phyloP scores from a whole-genome alignment of 2,113 vertebrate genomes.

The Serinus canaria region DNA sequence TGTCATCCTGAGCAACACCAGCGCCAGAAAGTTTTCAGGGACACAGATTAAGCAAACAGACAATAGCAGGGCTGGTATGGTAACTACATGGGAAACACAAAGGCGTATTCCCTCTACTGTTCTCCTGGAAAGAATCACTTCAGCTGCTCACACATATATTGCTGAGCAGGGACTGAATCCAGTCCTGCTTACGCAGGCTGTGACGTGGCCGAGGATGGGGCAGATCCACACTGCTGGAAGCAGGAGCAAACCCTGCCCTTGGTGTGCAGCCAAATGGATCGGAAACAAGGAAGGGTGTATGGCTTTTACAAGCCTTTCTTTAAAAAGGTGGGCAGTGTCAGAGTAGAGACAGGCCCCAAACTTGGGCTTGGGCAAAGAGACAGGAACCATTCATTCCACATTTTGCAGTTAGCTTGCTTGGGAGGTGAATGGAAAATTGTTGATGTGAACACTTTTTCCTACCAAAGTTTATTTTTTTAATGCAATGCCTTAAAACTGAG shows the following conservation, averaged over 20 bases:
- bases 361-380: not conserved
- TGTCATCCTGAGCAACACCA: not conserved
- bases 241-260: not conserved
- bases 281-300: not conserved
- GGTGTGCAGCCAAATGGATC: not conserved
- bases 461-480: not conserved
- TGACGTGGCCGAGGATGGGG: not conserved
- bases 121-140: not conserved
- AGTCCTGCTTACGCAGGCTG: fast-evolving
- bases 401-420: not conserved
- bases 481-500: not conserved
- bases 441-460: not conserved
- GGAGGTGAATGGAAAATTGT: not conserved
- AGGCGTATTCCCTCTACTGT: not conserved
- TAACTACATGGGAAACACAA: not conserved
- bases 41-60: not conserved
- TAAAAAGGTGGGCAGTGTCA: not conserved
- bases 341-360: not conserved
- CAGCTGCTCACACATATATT: not conserved
- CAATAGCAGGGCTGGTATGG: not conserved
- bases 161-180: not conserved
- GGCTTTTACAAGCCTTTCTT: slow-evolving; percentile 2
- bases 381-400: not conserved
- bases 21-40: not conserved
- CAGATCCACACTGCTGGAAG: not conserved